Conservation (phyloP, 1,140 invertebrate genomes). For the Chlorops oryzae region DNA sequence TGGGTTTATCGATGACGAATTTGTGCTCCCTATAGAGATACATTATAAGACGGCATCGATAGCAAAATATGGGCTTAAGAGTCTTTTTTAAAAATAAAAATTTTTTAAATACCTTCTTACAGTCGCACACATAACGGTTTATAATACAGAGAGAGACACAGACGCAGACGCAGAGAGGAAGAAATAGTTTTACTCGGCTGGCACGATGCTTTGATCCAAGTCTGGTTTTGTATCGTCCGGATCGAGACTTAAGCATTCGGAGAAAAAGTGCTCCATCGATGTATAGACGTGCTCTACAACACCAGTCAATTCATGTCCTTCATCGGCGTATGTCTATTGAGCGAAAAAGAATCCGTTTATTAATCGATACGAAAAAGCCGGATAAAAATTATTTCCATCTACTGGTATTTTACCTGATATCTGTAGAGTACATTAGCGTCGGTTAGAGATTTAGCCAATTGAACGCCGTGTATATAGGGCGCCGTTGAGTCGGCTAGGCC, state of each 20-base stretch:
- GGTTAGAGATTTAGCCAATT: conserved; percentile 78
- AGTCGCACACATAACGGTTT: too few species aligned
- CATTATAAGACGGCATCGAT: too few species aligned
- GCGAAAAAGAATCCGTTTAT: too few species aligned
- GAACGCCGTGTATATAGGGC: conserved; percentile 85
- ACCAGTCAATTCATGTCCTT: conserved; percentile 69
- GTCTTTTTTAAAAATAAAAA: too few species aligned
- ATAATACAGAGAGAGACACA: too few species aligned
- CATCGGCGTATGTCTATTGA: conserved; percentile 79
- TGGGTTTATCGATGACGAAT: too few species aligned
- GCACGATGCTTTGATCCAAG: conserved; percentile 39
- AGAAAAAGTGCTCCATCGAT: conserved; percentile 79
- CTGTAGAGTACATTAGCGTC: conserved; percentile 80
- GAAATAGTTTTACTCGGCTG: conserved; percentile 42
- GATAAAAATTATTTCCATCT: too few species aligned
- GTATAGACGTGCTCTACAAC: conserved; percentile 76
- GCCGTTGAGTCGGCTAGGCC: conserved; percentile 81
- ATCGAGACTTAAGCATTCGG: conserved; percentile 76
- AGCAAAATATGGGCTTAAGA: too few species aligned
- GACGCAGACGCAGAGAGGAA: too few species aligned
- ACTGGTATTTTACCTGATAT: conserved; percentile 66
- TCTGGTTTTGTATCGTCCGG: conserved; percentile 55
- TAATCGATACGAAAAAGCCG: too few species aligned
- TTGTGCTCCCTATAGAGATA: too few species aligned
- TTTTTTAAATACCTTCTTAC: too few species aligned